Percentiles rank a stretch among this genome's conserved stretches.
phyloP scores from a whole-genome alignment of 1,140 invertebrate genomes.

The Euura saliciscinereae region DNA sequence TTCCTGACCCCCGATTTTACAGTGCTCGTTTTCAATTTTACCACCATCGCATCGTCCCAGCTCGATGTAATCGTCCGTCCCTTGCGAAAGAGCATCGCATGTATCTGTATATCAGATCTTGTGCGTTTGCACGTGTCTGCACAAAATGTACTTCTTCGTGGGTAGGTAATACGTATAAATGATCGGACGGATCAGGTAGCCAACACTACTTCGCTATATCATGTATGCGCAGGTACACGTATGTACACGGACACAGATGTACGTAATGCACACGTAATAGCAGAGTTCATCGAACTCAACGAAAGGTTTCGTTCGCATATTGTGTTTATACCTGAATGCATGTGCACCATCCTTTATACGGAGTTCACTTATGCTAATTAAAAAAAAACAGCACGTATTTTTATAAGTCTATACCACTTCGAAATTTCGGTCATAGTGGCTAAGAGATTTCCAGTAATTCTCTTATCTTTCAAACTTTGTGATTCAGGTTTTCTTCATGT shows the following conservation, averaged over 20 bases:
- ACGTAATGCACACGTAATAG: neutral
- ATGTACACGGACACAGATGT: neutral
- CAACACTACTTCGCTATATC: neutral
- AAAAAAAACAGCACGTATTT: neutral
- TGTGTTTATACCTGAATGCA: neutral
- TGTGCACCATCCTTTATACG: neutral
- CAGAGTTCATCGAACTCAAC: neutral
- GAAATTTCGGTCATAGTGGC: no score
- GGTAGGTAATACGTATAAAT: neutral
- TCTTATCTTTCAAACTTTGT: no score
- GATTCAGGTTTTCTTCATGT: neutral
- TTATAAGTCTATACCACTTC: neutral
- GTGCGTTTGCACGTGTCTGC: neutral
- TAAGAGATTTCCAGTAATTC: no score
- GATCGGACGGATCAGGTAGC: neutral
- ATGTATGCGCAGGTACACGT: neutral
- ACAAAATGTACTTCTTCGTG: neutral
- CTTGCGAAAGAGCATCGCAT: slow-evolving; percentile 4
- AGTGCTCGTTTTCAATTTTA: neutral
- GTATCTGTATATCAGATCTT: neutral
- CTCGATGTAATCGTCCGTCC: neutral
- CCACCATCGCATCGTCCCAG: neutral
- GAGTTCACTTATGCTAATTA: neutral
- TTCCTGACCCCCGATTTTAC: neutral
- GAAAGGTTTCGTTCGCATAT: neutral